Evolutionary conservation across 2,797 vertebrate species (phyloP).

Genomic region (Neoniphon sammara): DNA sequence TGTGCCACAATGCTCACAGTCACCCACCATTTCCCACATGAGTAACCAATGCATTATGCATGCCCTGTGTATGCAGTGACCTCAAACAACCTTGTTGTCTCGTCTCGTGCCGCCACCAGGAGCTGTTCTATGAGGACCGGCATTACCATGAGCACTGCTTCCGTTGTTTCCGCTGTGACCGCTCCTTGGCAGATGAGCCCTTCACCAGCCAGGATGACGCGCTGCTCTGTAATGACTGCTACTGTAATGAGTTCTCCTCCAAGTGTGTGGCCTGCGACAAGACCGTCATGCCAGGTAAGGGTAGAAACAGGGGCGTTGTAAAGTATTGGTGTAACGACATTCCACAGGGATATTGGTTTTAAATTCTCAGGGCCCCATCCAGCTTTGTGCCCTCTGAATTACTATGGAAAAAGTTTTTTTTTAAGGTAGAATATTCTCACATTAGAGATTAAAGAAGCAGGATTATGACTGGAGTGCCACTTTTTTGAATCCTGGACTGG

Average conservation of each 20-base stretch:
- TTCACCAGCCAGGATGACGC: constrained; percentile 96
- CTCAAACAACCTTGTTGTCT: constrained; percentile 6
- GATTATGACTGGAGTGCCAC: neutral
- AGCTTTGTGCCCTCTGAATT: neutral
- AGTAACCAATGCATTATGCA: neutral
- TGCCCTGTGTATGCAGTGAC: constrained; percentile 20
- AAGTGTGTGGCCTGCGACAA: constrained; percentile 96
- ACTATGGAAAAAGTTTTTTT: neutral
- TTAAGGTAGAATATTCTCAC: neutral
- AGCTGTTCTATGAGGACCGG: constrained; percentile 96
- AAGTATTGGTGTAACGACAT: neutral
- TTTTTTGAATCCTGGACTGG: neutral
- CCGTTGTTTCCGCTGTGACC: constrained; percentile 96
- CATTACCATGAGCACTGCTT: constrained; percentile 99
- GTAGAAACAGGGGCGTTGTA: neutral
- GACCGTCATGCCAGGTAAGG: constrained; percentile 96
- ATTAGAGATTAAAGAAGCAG: neutral
- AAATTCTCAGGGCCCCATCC: neutral
- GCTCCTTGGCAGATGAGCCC: constrained; percentile 93
- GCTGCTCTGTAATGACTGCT: constrained; percentile 97
- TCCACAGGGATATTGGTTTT: too few relatives aligned
- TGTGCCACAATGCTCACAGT: neutral
- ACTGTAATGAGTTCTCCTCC: constrained; percentile 98
- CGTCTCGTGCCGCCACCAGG: constrained; percentile 77
- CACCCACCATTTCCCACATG: neutral